A percentile compares a stretch with the other conserved stretches of the same genome.
These are phyloP conservation scores for Gallirallus australis DNA, from an alignment of 2,797 vertebrate genomes.

Conservation along the genomic window DNA sequence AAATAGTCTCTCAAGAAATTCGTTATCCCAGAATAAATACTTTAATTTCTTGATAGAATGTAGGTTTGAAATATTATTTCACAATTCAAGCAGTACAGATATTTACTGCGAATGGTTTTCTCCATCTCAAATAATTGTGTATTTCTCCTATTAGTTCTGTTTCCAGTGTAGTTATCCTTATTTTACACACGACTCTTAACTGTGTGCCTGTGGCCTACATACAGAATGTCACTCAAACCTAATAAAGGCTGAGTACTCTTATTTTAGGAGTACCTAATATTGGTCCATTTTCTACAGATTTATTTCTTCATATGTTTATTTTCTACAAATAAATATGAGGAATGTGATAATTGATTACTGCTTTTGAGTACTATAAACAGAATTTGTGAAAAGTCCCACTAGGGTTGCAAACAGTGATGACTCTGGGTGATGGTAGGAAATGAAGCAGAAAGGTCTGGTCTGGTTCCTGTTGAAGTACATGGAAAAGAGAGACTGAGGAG, in stretches of 20 bases:
- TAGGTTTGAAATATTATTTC: conserved; percentile 1
- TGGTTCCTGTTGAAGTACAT: not conserved
- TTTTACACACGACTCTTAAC: not conserved
- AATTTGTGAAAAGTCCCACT: not conserved
- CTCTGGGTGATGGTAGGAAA: not conserved
- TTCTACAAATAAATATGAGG: not conserved
- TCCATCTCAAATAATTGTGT: not conserved
- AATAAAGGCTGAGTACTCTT: not conserved
- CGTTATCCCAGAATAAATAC: conserved; percentile 56
- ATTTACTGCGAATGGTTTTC: not conserved
- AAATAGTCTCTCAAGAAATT: conserved; percentile 48
- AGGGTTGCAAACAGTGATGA: not conserved
- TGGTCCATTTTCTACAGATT: not conserved
- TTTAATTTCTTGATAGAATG: not conserved
- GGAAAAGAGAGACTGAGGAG: not conserved
- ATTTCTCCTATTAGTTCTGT: not conserved
- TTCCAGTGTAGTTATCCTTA: not conserved
- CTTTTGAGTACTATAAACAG: not conserved
- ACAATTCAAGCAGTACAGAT: not conserved
- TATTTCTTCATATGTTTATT: not conserved
- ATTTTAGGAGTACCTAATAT: not conserved
- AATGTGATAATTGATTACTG: not conserved
- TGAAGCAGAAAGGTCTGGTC: not conserved
- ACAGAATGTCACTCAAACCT: not conserved
- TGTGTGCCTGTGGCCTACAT: conserved; percentile 39